Evolutionary conservation across 92 coral and sea anemone species (phyloP), one percentile per base, ranked within the genome.

Genomic region (Zoanthus sansibaricus): DNA sequence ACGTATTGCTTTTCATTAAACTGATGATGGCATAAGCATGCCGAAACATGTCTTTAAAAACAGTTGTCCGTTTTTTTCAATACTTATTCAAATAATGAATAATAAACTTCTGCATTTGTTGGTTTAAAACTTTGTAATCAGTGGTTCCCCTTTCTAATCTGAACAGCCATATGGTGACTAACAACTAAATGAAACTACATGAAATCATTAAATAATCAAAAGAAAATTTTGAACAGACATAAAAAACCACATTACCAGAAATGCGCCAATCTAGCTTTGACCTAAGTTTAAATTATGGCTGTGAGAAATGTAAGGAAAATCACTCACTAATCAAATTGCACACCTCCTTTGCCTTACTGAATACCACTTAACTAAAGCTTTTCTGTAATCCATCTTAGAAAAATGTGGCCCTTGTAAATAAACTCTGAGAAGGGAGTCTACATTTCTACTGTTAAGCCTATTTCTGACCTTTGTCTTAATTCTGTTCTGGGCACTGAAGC

Each of bases 351-450:
- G 15, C 71, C 5, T 17, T 64, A 64, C 71, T 4, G 18, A 64
- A 64, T 64, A 64, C 71, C 71, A 64, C 71, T 64, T 17, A 64
- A 64, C 71, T 64, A 64, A 64, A 2, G 71, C 71, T 64, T 64
- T 64, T 15, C 71, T 64, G 71, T 21, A 17, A 64, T 64, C 31
- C 31, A 64, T 64, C 71, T 64, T 64, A 64, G 31, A 64, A 64
- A 17, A 64, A 64, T 64, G 18, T 64, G 18, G 71, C 71, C 71
- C 71, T 64, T 64, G 71, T 16, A 64, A 64, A 64, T 64, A 64
- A 17, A 64, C 31, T 64, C 71, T 21, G 71, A 10, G 21, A 64
- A 64, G 71, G 71, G 21, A 64, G 71, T 64, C 71, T 64, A 64
- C 15, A 64, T 64, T 32, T 20, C 5, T 54, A 6, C 76, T n/a